Base-by-base conservation (phyloP, 2,888 invertebrate genomes). In the Blera fallax region DNA sequence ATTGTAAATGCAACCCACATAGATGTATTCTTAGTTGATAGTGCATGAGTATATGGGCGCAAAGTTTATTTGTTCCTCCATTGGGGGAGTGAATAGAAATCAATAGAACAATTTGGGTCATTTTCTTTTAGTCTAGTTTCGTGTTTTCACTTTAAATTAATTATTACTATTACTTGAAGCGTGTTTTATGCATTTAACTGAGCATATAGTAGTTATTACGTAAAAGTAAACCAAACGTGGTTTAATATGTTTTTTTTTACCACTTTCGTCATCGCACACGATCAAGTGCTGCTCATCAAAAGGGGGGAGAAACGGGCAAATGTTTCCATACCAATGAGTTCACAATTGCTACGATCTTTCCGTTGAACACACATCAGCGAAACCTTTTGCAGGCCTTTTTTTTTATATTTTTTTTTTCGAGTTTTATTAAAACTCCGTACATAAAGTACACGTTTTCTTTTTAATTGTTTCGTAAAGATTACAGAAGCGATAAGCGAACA, bases 391-490 rank as follows among this genome's bases (percentile, higher is more conserved):
- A n/a, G 21, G 16, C n/a, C n/a, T 6, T 32, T 48, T 58, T 27
- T 43, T 34, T n/a, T 27, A 58, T 21, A 5, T 0, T 21, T 16
- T 16, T 60, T n/a, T 48, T 37, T 62, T 32, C 24, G 37, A 34
- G 32, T 24, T 21, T 43, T 11, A 24, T 7, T n/a, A 6, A 18
- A 18, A 27, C 18, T 14, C 16, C 10, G 24, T 48, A 48, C 29
- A 64, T 54, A 45, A 16, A 32, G 54, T 65, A 64, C 52, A 40
- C 11, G 10, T 60, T 77, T 32, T 32, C 48, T 32, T 78, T 77
- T 78, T 56, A 62, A 64, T 64, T 62, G 62, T n/a, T 24, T 70
- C 70, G 29, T 70, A 56, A 70, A 70, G 70, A 70, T 70, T 54
- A 54, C 24, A 60, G 43, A 78, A 43, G 54, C 62, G 78, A 70